phyloP scores from a whole-genome alignment of 2,113 vertebrate species.

The Cyprinus carpio region DNA sequence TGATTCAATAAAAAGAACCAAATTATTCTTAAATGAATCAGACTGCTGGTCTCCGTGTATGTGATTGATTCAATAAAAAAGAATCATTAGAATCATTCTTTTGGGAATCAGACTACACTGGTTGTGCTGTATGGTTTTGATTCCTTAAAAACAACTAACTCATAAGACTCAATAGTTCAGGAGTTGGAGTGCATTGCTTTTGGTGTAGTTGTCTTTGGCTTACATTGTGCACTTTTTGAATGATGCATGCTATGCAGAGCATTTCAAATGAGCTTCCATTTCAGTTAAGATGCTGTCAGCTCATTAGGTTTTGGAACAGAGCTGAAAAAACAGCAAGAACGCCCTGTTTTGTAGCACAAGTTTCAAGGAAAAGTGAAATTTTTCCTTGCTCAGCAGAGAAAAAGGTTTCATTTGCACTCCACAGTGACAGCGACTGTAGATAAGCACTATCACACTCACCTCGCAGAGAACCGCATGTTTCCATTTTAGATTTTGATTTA shows the following conservation, averaged over 20 bases:
- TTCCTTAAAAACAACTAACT: neutral
- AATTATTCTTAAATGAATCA: neutral
- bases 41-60: neutral
- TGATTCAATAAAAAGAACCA: neutral
- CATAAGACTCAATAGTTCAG: neutral
- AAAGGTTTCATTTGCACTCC: neutral
- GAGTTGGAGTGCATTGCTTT: neutral
- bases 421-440: conserved; percentile 4
- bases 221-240: neutral
- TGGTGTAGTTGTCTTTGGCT: neutral
- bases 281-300: conserved; percentile 12
- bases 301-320: neutral
- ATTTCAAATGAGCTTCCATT: neutral
- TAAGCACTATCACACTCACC: conserved; percentile 14
- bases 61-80: neutral
- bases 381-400: neutral
- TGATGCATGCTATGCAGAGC: neutral
- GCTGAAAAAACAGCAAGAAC: neutral
- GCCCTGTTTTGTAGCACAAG: neutral
- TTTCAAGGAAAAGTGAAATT: neutral
- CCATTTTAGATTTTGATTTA: conserved; percentile 22
- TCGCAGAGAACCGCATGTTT: conserved; percentile 7
- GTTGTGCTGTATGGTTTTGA: neutral
- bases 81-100: neutral
- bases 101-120: neutral